These are phyloP conservation scores for Menidia menidia DNA, from an alignment of 2,797 vertebrate species.

Conservation along the genomic window DNA sequence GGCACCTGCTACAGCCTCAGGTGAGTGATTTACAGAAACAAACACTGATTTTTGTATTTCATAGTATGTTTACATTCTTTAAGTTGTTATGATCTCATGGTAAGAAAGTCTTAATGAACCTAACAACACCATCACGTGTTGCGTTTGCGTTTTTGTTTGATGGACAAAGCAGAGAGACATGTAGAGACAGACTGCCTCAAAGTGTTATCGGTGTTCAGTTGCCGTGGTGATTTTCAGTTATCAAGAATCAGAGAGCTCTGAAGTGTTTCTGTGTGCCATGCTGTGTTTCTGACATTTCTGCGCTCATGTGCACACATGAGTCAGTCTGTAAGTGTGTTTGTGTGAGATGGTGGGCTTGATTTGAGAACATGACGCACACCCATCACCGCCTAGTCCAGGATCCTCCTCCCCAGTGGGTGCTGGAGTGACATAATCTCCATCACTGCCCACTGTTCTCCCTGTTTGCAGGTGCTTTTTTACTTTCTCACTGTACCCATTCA, in stretches of 20 bases:
- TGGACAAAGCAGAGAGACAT: conserved; percentile 9
- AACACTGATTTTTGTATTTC: not conserved
- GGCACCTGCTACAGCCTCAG: conserved; percentile 78
- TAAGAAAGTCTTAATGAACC: not conserved
- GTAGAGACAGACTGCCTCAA: conserved; percentile 37
- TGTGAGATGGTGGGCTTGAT: conserved; percentile 54
- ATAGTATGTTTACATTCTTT: not conserved
- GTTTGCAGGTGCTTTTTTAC: conserved; percentile 50
- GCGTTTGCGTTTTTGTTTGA: conserved; percentile 6
- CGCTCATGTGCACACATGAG: conserved; percentile 44
- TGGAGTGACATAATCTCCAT: conserved; percentile 67
- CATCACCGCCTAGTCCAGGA: conserved; percentile 55
- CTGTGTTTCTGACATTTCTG: conserved; percentile 65
- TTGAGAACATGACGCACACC: conserved; percentile 66
- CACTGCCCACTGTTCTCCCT: conserved; percentile 62
- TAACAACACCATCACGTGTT: not conserved
- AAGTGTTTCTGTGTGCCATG: conserved; percentile 20
- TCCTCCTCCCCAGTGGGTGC: conserved; percentile 67
- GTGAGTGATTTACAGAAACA: conserved; percentile 58
- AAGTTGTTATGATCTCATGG: not conserved
- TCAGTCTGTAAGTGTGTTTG: conserved; percentile 46
- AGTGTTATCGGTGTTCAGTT: conserved; percentile 74
- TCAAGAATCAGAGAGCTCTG: conserved; percentile 48
- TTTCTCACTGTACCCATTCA: conserved; percentile 24
- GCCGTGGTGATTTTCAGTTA: conserved; percentile 79